Evolutionary conservation across 2,797 vertebrate species (phyloP).

Genomic region (Acropternis orthonyx): DNA sequence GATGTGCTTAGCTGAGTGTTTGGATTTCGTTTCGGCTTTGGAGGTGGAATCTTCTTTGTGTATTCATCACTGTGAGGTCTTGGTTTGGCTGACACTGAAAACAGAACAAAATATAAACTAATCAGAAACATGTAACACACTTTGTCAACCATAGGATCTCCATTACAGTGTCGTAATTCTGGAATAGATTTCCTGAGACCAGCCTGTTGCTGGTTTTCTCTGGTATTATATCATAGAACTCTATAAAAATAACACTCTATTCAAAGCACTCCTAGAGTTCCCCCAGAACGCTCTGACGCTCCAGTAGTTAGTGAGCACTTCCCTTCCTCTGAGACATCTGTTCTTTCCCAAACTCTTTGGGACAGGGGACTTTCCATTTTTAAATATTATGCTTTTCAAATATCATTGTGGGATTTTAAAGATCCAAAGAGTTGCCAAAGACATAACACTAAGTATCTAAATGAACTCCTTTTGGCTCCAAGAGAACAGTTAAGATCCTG

Average conservation of each 20-base stretch:
- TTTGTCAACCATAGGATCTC: not conserved
- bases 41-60: constrained; percentile 93
- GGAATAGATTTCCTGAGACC: not conserved
- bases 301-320: not conserved
- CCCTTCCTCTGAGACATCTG: not conserved
- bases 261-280: not conserved
- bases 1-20: constrained; percentile 97
- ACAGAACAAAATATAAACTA: not conserved
- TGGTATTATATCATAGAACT: not conserved
- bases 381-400: not conserved
- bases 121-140: not conserved
- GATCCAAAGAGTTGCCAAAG: not conserved
- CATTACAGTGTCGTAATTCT: not conserved
- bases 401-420: not conserved
- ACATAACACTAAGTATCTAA: not conserved
- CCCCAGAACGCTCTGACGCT: not conserved
- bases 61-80: constrained; percentile 97
- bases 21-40: constrained; percentile 96
- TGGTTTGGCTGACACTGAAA: constrained; percentile 79
- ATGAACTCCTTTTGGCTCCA: not conserved
- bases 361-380: not conserved
- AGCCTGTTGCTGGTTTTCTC: not conserved
- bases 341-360: not conserved
- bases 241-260: not conserved
- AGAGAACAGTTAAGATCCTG: not conserved